phyloP scores from a whole-genome alignment of 2,797 vertebrate genomes.

The Scarus forsteni region DNA sequence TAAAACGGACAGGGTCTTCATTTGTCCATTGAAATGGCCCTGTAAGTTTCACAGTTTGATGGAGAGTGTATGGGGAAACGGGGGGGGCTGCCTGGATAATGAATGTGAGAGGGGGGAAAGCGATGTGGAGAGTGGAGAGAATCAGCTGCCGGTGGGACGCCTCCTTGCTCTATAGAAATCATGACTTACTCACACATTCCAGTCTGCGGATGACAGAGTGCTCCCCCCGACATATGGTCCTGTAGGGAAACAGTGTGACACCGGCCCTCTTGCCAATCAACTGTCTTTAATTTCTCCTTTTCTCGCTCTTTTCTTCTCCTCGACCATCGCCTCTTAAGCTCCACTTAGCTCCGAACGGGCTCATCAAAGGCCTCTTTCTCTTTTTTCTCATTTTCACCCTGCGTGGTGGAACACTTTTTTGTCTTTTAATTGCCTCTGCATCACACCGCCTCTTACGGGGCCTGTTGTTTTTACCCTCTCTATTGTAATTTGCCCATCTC shows the following conservation, averaged over 20 bases:
- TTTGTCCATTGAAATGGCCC: conserved; percentile 71
- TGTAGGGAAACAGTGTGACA: conserved; percentile 82
- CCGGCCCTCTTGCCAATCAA: conserved; percentile 81
- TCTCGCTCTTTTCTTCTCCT: conserved; percentile 63
- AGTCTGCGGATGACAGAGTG: conserved; percentile 78
- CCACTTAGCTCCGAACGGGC: conserved; percentile 76
- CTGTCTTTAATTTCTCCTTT: conserved; percentile 77
- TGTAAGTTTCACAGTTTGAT: conserved; percentile 69
- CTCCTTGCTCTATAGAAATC: conserved; percentile 76
- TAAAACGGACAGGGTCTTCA: conserved; percentile 67
- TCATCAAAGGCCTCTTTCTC: conserved; percentile 73
- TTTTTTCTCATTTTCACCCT: conserved; percentile 71
- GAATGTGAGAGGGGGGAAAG: conserved; percentile 57
- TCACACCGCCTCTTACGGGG: conserved; percentile 61
- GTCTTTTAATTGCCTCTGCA: conserved; percentile 83
- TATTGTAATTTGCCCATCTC: conserved; percentile 80
- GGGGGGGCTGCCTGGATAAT: conserved; percentile 68
- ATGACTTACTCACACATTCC: conserved; percentile 83
- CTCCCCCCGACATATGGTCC: conserved; percentile 79
- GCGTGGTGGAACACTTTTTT: conserved; percentile 74
- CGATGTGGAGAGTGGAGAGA: conserved; percentile 47
- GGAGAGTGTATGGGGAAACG: conserved; percentile 67
- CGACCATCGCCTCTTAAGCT: conserved; percentile 76
- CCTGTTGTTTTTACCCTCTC: conserved; percentile 83
- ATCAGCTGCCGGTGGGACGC: conserved; percentile 74